Percentiles rank a stretch among this genome's conserved stretches.
phyloP scores from a whole-genome alignment of 2,113 vertebrate species.

The Alectura lathami region DNA sequence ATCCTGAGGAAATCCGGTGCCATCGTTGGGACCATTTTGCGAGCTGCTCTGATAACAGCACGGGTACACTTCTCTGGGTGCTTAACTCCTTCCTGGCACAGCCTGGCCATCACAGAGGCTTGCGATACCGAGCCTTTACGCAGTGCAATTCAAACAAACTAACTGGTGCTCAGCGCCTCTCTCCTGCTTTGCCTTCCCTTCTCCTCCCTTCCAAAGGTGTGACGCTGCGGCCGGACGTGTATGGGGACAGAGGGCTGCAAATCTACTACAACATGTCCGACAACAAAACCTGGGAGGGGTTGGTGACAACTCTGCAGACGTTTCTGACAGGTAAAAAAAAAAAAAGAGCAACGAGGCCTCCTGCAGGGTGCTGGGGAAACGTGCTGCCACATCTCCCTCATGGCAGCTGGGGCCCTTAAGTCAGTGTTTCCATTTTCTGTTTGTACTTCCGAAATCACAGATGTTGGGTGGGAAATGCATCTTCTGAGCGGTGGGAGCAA shows the following conservation, averaged over 20 bases:
- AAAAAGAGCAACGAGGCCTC: not conserved
- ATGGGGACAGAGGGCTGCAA: conserved; percentile 79
- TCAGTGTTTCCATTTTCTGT: not conserved
- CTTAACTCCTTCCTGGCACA: not conserved
- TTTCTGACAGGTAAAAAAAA: conserved; percentile 85
- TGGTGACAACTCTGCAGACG: conserved; percentile 71
- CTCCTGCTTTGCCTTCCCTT: not conserved
- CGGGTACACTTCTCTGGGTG: rapidly evolving
- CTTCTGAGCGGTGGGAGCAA: not conserved
- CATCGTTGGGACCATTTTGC: not conserved
- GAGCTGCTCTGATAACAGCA: not conserved
- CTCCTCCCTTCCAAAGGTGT: conserved; percentile 70
- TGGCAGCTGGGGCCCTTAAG: not conserved
- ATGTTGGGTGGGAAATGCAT: not conserved
- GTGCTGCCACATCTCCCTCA: not conserved
- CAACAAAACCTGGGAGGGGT: conserved; percentile 76
- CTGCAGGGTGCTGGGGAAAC: not conserved
- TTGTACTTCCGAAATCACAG: not conserved
- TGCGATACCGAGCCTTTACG: not conserved
- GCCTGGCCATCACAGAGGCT: not conserved
- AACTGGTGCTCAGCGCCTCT: not conserved
- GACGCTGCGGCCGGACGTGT: conserved; percentile 84
- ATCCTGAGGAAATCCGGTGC: not conserved
- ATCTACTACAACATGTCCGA: conserved; percentile 83
- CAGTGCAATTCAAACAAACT: not conserved